A percentile compares a stretch with the other conserved stretches of the same genome.
Conservation (phyloP, 1,140 invertebrate genomes). For the Drosophila aff. region DNA sequence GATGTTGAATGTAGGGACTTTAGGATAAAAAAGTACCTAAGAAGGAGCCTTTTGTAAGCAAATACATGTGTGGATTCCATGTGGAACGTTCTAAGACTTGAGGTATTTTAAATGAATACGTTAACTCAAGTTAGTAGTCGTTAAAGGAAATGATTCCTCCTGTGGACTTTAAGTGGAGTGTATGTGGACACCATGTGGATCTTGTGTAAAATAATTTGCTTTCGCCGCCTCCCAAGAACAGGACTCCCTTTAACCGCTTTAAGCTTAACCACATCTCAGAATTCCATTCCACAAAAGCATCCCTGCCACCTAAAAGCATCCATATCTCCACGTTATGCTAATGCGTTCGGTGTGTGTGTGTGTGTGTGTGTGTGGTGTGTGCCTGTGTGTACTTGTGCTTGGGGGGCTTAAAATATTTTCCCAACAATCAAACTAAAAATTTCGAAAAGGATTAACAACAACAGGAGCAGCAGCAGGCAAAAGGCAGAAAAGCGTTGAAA, state of each 20-base stretch:
- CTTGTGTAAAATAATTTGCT: background rate
- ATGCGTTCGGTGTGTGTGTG: slow-evolving; percentile 47
- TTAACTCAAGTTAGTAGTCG: no score
- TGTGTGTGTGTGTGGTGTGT: slow-evolving; percentile 2
- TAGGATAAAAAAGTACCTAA: background rate
- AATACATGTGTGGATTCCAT: background rate
- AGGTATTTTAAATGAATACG: background rate
- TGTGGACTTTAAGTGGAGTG: background rate
- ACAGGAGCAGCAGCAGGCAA: slow-evolving; percentile 18
- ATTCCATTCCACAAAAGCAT: slow-evolving; percentile 11
- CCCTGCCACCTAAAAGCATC: slow-evolving; percentile 1
- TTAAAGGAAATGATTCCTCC: background rate
- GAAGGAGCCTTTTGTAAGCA: accelerated
- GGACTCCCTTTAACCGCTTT: slow-evolving; percentile 13
- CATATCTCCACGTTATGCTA: slow-evolving; percentile 48
- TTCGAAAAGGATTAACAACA: slow-evolving; percentile 75
- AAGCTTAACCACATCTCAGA: slow-evolving; percentile 22
- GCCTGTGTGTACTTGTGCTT: slow-evolving; percentile 30
- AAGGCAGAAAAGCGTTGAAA: slow-evolving; percentile 19
- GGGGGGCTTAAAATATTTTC: slow-evolving; percentile 71
- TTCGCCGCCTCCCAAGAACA: background rate
- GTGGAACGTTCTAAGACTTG: background rate
- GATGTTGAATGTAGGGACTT: background rate
- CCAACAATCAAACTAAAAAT: slow-evolving; percentile 80
- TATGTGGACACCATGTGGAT: background rate